Percentiles rank a stretch among this genome's conserved stretches.
Evolutionary conservation across 2,113 vertebrate genomes (phyloP).

Genomic region (Gymnocephalus cernua): DNA sequence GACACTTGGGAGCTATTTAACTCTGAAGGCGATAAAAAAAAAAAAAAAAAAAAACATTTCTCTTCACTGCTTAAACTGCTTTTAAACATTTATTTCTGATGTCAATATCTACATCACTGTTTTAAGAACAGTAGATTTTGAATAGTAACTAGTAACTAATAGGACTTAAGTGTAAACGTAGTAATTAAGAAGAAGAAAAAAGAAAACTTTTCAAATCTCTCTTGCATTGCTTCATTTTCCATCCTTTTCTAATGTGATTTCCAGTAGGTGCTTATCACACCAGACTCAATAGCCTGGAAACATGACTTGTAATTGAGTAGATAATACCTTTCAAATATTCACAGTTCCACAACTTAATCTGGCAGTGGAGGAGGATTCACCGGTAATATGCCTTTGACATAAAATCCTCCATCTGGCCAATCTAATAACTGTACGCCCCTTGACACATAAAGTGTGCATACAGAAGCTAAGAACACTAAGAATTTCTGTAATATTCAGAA

Average conservation of each 20-base stretch:
- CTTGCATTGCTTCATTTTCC: not conserved
- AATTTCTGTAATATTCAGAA: conserved; percentile 38
- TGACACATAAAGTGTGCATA: conserved; percentile 55
- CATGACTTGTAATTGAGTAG: conserved; percentile 30
- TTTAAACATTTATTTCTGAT: not conserved
- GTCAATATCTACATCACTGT: not conserved
- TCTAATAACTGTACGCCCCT: conserved; percentile 54
- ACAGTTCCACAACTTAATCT: conserved; percentile 57
- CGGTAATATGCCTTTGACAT: conserved; percentile 48
- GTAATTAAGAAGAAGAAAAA: not conserved
- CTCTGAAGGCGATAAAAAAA: not conserved
- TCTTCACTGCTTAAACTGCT: not conserved
- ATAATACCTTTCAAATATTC: conserved; percentile 58
- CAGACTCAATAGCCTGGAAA: conserved; percentile 49
- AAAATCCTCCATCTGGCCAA: conserved; percentile 52
- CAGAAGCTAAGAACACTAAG: conserved; percentile 19
- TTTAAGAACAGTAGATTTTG: not conserved
- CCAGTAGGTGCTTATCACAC: conserved; percentile 9
- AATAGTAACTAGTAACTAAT: too few relatives aligned
- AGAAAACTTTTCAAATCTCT: not conserved
- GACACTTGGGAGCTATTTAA: not conserved
- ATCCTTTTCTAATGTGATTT: conserved; percentile 18
- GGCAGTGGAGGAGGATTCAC: conserved; percentile 35
- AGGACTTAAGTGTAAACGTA: not conserved
- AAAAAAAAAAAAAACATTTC: not conserved